Conservation (phyloP, 1,140 invertebrate genomes). For the Trichoplusia ni region DNA sequence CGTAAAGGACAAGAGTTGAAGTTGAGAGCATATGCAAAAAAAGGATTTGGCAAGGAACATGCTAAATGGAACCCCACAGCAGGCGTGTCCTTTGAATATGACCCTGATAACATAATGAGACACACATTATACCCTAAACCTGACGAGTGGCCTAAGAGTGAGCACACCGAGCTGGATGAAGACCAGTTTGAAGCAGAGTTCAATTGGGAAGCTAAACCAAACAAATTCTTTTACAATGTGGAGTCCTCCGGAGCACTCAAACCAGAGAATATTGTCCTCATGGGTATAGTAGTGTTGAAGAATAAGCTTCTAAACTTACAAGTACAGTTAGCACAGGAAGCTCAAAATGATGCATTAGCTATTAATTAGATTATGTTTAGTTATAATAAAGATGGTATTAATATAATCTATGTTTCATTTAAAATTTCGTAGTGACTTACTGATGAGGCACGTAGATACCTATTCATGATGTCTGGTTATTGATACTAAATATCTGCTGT, state of each 20-base stretch:
- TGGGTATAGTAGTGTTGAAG: slow-evolving; percentile 95
- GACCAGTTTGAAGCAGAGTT: slow-evolving; percentile 97
- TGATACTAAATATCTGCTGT: too few relatives aligned
- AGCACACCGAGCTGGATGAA: slow-evolving; percentile 96
- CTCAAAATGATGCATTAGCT: slow-evolving; percentile 90
- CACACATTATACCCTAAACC: slow-evolving; percentile 98
- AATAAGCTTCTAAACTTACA: slow-evolving; percentile 98
- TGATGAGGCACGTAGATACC: too few relatives aligned
- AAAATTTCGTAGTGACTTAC: too few relatives aligned
- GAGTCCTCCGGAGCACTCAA: slow-evolving; percentile 96
- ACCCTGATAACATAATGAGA: slow-evolving; percentile 98
- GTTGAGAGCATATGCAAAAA: slow-evolving; percentile 96
- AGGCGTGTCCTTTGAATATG: slow-evolving; percentile 99
- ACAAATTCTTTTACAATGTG: slow-evolving; percentile 98
- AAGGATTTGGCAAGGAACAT: slow-evolving; percentile 99
- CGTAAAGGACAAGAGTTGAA: slow-evolving; percentile 99
- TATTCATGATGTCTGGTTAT: too few relatives aligned
- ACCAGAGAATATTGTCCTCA: slow-evolving; percentile 98
- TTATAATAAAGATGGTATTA: too few relatives aligned
- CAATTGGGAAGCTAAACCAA: slow-evolving; percentile 96
- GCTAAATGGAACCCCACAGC: slow-evolving; percentile 99
- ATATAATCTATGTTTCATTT: too few relatives aligned
- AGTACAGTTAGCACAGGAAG: slow-evolving; percentile 94
- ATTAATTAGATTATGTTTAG: slow-evolving; percentile 83
- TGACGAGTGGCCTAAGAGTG: slow-evolving; percentile 99